These are phyloP conservation scores for Mnemiopsis leidyi DNA, from an alignment of 37 sponge, comb jelly and placozoan genomes.

Conservation along the genomic window DNA sequence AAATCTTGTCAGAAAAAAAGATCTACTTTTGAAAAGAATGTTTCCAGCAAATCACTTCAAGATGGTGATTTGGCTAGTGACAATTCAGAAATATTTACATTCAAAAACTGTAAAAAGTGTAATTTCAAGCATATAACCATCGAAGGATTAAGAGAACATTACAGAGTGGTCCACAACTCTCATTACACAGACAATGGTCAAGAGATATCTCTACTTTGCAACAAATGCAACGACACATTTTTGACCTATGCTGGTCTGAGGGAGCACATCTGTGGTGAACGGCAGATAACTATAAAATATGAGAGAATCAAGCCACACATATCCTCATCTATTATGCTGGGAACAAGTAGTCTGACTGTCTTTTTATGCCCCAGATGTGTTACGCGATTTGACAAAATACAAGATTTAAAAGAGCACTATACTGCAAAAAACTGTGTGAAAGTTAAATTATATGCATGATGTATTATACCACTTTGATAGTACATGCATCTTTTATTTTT, in stretches of 20 bases:
- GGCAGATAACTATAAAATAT: background rate
- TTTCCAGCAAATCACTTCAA: background rate
- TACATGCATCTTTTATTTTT: too few relatives aligned
- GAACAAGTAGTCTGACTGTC: background rate
- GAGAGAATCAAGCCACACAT: background rate
- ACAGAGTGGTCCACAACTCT: constrained; percentile 35
- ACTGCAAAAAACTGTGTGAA: background rate
- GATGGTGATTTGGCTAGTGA: background rate
- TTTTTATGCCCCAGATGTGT: constrained; percentile 25
- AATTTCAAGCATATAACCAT: constrained; percentile 1
- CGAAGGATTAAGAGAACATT: constrained; percentile 20
- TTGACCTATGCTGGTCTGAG: background rate
- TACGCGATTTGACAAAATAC: background rate
- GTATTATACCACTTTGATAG: background rate
- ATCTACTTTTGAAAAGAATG: background rate
- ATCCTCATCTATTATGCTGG: background rate
- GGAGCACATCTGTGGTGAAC: constrained; percentile 42
- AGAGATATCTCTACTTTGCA: background rate
- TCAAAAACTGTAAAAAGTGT: constrained; percentile 24
- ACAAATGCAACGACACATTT: background rate
- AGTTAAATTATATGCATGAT: constrained; percentile 16
- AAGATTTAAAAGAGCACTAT: background rate
- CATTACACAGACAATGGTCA: background rate
- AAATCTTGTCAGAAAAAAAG: background rate
- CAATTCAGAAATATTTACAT: background rate